A percentile compares a stretch with the other conserved stretches of the same genome.
Conservation (phyloP, 2,113 vertebrate genomes). For the Antidorcas marsupialis region DNA sequence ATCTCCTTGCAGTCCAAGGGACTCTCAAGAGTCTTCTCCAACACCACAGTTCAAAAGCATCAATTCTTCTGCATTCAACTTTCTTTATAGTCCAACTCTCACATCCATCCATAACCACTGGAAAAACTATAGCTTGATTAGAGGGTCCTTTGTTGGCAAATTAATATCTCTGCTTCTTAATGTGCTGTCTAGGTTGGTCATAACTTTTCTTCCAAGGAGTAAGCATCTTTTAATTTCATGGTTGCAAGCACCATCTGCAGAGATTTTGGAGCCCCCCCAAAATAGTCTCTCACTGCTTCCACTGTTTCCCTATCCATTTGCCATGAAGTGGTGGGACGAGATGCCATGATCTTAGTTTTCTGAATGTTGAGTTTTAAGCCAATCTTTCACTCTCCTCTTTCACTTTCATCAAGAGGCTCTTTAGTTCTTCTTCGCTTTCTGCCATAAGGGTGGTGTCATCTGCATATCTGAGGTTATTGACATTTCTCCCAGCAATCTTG, state of each 20-base stretch:
- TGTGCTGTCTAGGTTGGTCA: background rate
- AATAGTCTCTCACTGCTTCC: background rate
- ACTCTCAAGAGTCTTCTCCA: background rate
- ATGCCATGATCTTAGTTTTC: background rate
- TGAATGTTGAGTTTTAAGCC: background rate
- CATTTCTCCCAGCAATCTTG: background rate
- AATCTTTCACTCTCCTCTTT: background rate
- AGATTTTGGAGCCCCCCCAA: background rate
- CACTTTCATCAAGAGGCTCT: background rate
- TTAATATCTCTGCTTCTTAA: background rate
- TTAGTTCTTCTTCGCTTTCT: background rate
- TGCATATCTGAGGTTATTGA: background rate
- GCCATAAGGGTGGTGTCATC: background rate
- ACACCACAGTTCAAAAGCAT: background rate
- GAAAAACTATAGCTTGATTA: background rate
- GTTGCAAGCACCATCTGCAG: background rate
- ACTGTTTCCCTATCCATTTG: background rate
- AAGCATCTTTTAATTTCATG: background rate
- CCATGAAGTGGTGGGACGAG: background rate
- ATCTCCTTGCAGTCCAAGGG: background rate
- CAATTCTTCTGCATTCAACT: rapidly evolving
- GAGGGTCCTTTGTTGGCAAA: background rate
- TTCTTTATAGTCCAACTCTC: background rate
- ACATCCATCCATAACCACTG: background rate
- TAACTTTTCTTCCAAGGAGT: background rate